Evolutionary conservation across 1,140 invertebrate species (phyloP).

Genomic region (Neotoxoptera formosana): DNA sequence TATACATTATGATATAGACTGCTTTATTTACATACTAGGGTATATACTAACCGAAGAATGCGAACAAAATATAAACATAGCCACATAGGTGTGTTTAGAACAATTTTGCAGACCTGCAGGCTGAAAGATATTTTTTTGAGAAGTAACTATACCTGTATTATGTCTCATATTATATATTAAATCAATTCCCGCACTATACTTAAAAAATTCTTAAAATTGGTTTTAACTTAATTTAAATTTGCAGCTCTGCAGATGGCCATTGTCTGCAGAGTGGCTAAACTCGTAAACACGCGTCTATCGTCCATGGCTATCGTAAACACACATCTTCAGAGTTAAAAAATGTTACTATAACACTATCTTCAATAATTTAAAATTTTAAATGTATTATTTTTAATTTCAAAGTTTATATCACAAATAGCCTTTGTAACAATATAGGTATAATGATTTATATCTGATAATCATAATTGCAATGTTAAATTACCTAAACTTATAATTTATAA

Average conservation of each 20-base stretch:
- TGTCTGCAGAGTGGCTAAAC: neutral
- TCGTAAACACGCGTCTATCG: neutral
- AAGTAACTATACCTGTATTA: neutral
- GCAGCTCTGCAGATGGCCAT: neutral
- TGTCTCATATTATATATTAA: neutral
- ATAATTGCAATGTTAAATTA: too few relatives aligned
- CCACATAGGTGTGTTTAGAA: neutral
- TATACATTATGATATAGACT: neutral
- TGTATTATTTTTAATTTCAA: neutral
- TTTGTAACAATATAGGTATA: neutral
- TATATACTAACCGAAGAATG: too few relatives aligned
- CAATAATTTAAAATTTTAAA: too few relatives aligned
- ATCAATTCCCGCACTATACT: neutral
- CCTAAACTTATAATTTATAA: neutral
- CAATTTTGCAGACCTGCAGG: neutral
- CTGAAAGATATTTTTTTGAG: neutral
- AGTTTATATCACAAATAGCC: neutral
- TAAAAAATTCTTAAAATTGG: neutral
- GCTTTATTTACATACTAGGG: too few relatives aligned
- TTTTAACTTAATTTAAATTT: neutral
- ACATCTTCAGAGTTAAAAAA: too few relatives aligned
- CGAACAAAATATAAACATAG: too few relatives aligned
- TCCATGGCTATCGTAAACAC: too few relatives aligned
- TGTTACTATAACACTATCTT: neutral
- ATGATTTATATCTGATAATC: too few relatives aligned